Percentiles rank a stretch among this genome's conserved stretches.
These are phyloP conservation scores for Drosophila anceps DNA, from an alignment of 2,888 invertebrate genomes.

Conservation along the genomic window DNA sequence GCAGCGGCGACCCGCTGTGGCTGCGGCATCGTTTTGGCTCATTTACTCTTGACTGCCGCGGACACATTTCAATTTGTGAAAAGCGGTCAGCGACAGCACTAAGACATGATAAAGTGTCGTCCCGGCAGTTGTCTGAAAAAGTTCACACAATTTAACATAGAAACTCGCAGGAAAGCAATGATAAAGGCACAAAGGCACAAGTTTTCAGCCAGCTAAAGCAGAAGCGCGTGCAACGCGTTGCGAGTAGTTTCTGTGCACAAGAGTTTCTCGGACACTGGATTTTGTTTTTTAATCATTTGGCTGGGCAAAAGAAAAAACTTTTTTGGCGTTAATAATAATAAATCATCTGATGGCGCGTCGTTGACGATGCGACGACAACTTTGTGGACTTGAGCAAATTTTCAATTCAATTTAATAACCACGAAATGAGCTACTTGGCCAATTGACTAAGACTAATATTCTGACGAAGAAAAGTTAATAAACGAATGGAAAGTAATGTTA, in stretches of 20 bases:
- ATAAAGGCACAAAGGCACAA: conserved; percentile 59
- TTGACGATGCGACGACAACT: conserved; percentile 30
- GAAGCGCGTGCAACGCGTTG: conserved; percentile 58
- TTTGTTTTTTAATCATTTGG: conserved; percentile 58
- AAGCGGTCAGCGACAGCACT: conserved; percentile 60
- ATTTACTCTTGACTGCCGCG: conserved; percentile 70
- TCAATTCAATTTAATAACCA: conserved; percentile 64
- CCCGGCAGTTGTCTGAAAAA: conserved; percentile 36
- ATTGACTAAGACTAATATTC: conserved; percentile 22
- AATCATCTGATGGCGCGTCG: conserved; percentile 60
- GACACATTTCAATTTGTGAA: conserved; percentile 78
- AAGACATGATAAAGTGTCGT: conserved; percentile 77
- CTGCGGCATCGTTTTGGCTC: conserved; percentile 66
- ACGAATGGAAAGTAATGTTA: not conserved
- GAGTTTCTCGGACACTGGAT: conserved; percentile 23
- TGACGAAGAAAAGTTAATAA: conserved; percentile 26
- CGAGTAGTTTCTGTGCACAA: conserved; percentile 48
- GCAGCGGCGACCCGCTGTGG: conserved; percentile 50
- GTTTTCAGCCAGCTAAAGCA: conserved; percentile 47
- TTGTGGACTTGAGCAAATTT: conserved; percentile 41
- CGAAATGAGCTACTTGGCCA: conserved; percentile 45
- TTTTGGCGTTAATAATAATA: conserved; percentile 62
- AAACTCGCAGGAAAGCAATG: conserved; percentile 38
- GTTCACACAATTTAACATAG: conserved; percentile 63
- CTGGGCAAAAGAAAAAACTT: conserved; percentile 58